Conservation (phyloP, 2,797 vertebrate species). For the Coracias cyanogaster region DNA sequence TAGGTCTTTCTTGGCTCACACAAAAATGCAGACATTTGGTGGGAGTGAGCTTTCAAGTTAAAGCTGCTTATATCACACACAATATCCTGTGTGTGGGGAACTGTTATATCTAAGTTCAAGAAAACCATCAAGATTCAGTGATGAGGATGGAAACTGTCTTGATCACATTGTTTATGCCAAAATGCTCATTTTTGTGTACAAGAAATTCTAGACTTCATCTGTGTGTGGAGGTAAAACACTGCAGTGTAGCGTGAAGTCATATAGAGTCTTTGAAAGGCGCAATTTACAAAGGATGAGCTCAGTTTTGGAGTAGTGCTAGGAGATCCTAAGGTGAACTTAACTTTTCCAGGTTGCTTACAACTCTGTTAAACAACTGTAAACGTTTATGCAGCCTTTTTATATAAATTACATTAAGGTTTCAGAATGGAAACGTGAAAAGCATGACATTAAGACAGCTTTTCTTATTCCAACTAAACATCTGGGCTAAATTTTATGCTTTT, state of each 20-base stretch:
- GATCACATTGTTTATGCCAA: slow-evolving; percentile 69
- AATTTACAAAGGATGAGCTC: background rate
- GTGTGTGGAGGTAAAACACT: slow-evolving; percentile 21
- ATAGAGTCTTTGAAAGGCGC: background rate
- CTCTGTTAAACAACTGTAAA: background rate
- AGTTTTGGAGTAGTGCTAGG: background rate
- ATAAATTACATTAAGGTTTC: background rate
- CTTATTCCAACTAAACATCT: slow-evolving; percentile 1
- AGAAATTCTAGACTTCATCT: slow-evolving; percentile 31
- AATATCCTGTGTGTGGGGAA: slow-evolving; percentile 65
- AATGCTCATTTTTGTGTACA: slow-evolving; percentile 68
- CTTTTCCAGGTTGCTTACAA: background rate
- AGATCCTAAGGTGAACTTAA: background rate
- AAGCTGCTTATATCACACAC: slow-evolving; percentile 55
- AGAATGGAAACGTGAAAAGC: slow-evolving; percentile 4
- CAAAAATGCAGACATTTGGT: slow-evolving; percentile 59
- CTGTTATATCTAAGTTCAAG: slow-evolving; percentile 72
- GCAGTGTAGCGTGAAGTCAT: background rate
- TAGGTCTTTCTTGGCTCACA: slow-evolving; percentile 69
- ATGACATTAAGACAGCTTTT: background rate
- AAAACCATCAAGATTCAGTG: slow-evolving; percentile 65
- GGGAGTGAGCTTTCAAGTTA: slow-evolving; percentile 58
- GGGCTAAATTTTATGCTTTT: slow-evolving; percentile 22
- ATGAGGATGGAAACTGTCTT: slow-evolving; percentile 69
- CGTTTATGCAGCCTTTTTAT: background rate